These are phyloP conservation scores for Lithosia quadra DNA, from an alignment of 2,888 invertebrate species.

Conservation along the genomic window DNA sequence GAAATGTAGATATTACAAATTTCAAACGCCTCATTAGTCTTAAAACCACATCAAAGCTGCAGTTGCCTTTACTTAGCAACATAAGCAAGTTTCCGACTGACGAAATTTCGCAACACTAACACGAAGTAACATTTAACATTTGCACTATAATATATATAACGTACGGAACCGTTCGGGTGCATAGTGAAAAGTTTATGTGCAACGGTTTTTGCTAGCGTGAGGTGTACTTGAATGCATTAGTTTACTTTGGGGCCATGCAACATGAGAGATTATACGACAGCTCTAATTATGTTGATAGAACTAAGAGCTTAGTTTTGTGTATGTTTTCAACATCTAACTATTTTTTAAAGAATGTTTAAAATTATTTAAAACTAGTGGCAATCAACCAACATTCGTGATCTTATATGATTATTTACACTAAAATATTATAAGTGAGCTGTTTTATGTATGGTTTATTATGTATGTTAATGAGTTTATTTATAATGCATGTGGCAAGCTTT, in stretches of 20 bases:
- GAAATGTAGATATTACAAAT: neutral
- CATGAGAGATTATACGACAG: neutral
- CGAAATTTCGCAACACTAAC: conserved; percentile 28
- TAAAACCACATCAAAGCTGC: conserved; percentile 17
- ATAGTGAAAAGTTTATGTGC: conserved; percentile 47
- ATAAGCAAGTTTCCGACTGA: conserved; percentile 23
- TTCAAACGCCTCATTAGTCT: conserved; percentile 15
- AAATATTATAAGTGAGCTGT: no score
- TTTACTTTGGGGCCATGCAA: conserved; percentile 27
- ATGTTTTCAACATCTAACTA: neutral
- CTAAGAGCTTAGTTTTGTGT: neutral
- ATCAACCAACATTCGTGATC: neutral
- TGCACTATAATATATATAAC: conserved; percentile 26
- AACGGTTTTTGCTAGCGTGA: conserved; percentile 44
- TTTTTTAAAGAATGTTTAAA: no score
- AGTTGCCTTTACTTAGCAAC: conserved; percentile 11
- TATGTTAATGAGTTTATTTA: no score
- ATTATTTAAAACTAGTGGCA: neutral
- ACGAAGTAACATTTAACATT: conserved; percentile 19
- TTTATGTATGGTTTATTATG: no score
- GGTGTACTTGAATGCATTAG: conserved; percentile 55
- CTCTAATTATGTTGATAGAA: neutral
- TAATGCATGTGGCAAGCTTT: no score
- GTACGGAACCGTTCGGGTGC: conserved; percentile 39
- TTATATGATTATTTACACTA: neutral